Evolutionary conservation across 2,113 vertebrate genomes (phyloP).

Genomic region (Pleuronectes platessa): DNA sequence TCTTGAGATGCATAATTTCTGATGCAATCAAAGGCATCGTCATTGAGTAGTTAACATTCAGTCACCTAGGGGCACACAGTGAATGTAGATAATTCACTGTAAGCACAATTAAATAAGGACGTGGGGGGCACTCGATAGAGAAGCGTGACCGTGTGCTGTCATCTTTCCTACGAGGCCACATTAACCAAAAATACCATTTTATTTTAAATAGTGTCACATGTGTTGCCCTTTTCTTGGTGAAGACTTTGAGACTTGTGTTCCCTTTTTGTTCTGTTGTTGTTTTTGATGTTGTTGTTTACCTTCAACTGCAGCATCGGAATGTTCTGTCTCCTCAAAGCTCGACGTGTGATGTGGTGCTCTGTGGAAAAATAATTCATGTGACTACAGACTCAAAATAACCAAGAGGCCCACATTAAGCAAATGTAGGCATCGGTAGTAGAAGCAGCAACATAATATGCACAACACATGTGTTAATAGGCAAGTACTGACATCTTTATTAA

Average conservation of each 20-base stretch:
- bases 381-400: constrained; percentile 3
- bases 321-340: constrained; percentile 18
- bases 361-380: constrained; percentile 6
- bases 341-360: constrained; percentile 47
- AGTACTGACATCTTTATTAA: too few species aligned
- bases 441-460: too few species aligned
- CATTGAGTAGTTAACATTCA: too few species aligned
- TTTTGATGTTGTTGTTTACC: constrained; percentile 37
- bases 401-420: not conserved
- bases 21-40: too few species aligned
- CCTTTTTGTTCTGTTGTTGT: not conserved
- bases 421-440: too few species aligned
- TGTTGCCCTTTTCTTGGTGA: not conserved
- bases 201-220: not conserved
- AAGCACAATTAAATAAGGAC: too few species aligned
- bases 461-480: too few species aligned
- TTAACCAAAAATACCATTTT: not conserved
- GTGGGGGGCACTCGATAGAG: too few species aligned
- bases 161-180: not conserved
- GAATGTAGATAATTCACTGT: too few species aligned
- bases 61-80: too few species aligned
- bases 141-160: too few species aligned
- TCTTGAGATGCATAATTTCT: not conserved
- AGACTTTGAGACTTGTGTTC: not conserved
- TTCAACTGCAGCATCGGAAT: constrained; percentile 19